Base-by-base conservation (phyloP, 2,113 vertebrate species). In the Tricholaema leucomelas region DNA sequence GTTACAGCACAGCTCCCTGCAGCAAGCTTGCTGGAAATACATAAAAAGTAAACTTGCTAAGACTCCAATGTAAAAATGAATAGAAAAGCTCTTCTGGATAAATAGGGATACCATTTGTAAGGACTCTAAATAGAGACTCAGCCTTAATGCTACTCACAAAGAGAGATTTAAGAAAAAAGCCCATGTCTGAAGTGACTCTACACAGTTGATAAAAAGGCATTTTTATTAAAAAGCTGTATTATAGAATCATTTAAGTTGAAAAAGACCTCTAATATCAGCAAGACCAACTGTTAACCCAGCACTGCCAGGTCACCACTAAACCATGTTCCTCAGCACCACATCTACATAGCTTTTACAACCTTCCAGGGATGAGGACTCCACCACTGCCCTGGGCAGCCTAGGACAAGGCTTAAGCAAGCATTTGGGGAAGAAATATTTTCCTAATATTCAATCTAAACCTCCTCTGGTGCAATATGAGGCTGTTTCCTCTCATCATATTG, bases 1-100 rank as follows among this genome's bases (percentile, higher is more conserved):
- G 38, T 66, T 78, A 93, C 55, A 79, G 77, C 16, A 84, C 28
- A 80, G 38, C 27, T 85, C 75, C 89, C 81, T 58, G 69, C 64
- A 96, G 92, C 75, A 87, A 92, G 46, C 69, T 83, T 40, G 35
- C 11, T 61, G n/a, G 79, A 85, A 94, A 92, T 67, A 94, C 92
- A 87, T 81, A 93, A 89, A 89, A 85, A 18, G 52, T 58, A 61
- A 77, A 70, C 48, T 80, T 85, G 74, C 69, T 60, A 87, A 75
- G 72, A 76, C 38, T 82, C 42, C 89, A 81, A 21, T 16, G 15
- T 27, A 85, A 87, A 81, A 77, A 92, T 33, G 46, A 93, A 80
- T 8, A 89, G 35, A 69, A 82, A 92, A 87, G 18, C 38, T 54
- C 35, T 91, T 59, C 64, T 44, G 38, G 71, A 79, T 76, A 79